phyloP scores from a whole-genome alignment of 2,797 vertebrate genomes.

The Mastacembelus armatus region DNA sequence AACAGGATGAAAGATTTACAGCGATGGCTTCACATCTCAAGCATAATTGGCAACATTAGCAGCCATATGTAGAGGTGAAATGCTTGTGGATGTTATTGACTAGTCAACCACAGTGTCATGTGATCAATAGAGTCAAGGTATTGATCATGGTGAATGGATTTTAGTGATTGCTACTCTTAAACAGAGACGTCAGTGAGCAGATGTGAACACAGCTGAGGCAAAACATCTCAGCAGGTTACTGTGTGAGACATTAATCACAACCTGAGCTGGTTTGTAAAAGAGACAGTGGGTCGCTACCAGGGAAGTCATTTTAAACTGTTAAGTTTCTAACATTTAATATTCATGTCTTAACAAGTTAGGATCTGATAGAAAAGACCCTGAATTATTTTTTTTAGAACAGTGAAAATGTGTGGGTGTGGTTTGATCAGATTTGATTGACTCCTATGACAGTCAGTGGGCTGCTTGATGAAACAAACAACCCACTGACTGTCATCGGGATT shows the following conservation, averaged over 20 bases:
- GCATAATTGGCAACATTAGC: slow-evolving; percentile 44
- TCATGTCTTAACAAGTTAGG: too few species aligned
- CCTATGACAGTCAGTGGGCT: too few species aligned
- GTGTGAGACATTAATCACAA: neutral
- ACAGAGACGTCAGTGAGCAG: slow-evolving; percentile 33
- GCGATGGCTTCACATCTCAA: slow-evolving; percentile 18
- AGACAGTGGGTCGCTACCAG: neutral
- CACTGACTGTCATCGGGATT: too few species aligned
- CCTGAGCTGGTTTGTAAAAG: slow-evolving; percentile 4
- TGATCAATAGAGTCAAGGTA: slow-evolving; percentile 41
- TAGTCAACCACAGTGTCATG: slow-evolving; percentile 29
- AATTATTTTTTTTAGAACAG: too few species aligned
- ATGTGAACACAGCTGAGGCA: slow-evolving; percentile 12
- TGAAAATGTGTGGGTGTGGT: too few species aligned
- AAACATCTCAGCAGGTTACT: slow-evolving; percentile 22
- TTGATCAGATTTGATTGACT: too few species aligned
- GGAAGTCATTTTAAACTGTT: neutral
- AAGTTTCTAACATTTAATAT: neutral
- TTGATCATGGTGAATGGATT: slow-evolving; percentile 48
- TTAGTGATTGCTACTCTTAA: slow-evolving; percentile 30
- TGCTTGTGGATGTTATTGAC: slow-evolving; percentile 46
- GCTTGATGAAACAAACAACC: too few species aligned
- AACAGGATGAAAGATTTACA: slow-evolving; percentile 7
- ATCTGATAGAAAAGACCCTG: too few species aligned
- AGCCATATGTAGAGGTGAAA: slow-evolving; percentile 29